A percentile compares a stretch with the other conserved stretches of the same genome.
Evolutionary conservation across 2,797 vertebrate species (phyloP).

Genomic region (Sardinella longiceps): DNA sequence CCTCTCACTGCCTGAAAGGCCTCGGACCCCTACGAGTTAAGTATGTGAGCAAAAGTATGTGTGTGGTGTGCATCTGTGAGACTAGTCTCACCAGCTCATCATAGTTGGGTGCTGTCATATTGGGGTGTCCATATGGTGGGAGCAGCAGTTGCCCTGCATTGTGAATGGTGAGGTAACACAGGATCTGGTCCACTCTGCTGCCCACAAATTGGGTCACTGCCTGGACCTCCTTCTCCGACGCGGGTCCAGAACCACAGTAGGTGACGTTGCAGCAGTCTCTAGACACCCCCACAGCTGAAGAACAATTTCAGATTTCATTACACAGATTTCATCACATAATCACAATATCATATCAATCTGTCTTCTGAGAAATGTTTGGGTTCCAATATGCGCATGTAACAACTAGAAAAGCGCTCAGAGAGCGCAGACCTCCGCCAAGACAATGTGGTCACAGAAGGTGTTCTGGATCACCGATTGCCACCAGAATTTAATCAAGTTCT

Average conservation of each 20-base stretch:
- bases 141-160: conserved; percentile 69
- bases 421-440: too few species aligned
- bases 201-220: conserved; percentile 59
- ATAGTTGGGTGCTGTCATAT: background rate
- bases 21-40: too few species aligned
- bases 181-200: conserved; percentile 58
- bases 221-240: conserved; percentile 68
- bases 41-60: too few species aligned
- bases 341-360: too few species aligned
- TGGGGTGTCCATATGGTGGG: conserved; percentile 65
- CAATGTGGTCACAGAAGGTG: too few species aligned
- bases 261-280: conserved; percentile 51
- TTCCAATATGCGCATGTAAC: too few species aligned
- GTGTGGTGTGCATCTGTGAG: background rate
- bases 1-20: too few species aligned
- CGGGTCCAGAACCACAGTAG: conserved; percentile 66
- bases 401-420: too few species aligned
- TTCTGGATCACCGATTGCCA: too few species aligned
- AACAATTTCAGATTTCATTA: background rate
- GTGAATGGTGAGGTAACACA: conserved; percentile 71
- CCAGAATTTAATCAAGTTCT: too few species aligned
- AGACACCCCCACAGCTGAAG: conserved; percentile 49
- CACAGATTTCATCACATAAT: too few species aligned
- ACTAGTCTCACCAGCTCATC: conserved; percentile 32
- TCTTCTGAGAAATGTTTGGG: too few species aligned